Percentiles rank a stretch among this genome's conserved stretches.
Evolutionary conservation across 2,888 invertebrate genomes (phyloP).

Genomic region (Lottia gigantea): DNA sequence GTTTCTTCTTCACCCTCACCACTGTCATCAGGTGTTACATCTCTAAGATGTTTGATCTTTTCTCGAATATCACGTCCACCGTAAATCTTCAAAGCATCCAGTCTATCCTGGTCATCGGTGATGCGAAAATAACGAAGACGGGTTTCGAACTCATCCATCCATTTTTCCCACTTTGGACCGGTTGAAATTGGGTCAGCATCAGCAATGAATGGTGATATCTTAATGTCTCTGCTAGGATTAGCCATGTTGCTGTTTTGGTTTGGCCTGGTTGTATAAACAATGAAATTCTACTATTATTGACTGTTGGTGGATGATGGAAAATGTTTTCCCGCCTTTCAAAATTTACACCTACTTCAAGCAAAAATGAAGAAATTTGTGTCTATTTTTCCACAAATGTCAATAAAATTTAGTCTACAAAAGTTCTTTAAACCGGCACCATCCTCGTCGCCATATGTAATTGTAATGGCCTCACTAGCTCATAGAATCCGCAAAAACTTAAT

Average conservation of each 20-base stretch:
- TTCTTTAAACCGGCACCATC: neutral
- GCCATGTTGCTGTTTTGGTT: neutral
- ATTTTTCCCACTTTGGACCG: neutral
- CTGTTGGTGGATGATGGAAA: too few relatives aligned
- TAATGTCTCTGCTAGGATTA: neutral
- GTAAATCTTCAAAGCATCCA: neutral
- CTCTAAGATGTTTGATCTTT: neutral
- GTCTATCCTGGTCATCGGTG: neutral
- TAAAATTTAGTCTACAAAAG: too few relatives aligned
- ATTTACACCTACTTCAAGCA: too few relatives aligned
- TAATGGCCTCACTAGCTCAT: neutral
- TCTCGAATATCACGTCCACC: neutral
- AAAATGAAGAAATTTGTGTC: too few relatives aligned
- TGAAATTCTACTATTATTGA: too few relatives aligned
- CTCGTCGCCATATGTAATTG: conserved; percentile 10
- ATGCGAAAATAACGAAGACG: neutral
- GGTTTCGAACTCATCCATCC: conserved; percentile 1
- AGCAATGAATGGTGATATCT: neutral
- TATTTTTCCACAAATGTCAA: too few relatives aligned
- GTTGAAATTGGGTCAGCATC: conserved; percentile 3
- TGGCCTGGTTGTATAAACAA: neutral
- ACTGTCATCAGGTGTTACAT: neutral
- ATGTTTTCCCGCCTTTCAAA: too few relatives aligned
- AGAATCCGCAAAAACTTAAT: too few relatives aligned
- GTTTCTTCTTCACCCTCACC: neutral